Evolutionary conservation across 2,888 invertebrate species (phyloP).

Genomic region (Cabera pusaria): DNA sequence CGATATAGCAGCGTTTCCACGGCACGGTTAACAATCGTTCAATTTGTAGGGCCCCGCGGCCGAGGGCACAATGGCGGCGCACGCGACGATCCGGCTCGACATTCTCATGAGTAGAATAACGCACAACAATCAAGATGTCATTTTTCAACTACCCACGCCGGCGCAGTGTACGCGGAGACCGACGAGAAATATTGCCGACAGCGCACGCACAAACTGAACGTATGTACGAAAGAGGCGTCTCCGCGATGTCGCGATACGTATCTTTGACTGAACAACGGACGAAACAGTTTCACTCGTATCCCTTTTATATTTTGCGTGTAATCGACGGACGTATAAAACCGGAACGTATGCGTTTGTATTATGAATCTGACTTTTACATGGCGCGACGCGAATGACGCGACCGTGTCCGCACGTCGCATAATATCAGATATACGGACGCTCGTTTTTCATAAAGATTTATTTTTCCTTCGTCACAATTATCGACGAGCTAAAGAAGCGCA

Average conservation of each 20-base stretch:
- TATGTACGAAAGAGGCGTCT: constrained; percentile 72
- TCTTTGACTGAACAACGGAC: constrained; percentile 67
- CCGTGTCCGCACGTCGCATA: constrained; percentile 23
- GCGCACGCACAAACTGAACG: constrained; percentile 63
- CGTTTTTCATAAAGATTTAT: constrained; percentile 27
- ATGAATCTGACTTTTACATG: constrained; percentile 29
- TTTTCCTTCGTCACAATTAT: constrained; percentile 24
- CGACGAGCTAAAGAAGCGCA: constrained; percentile 31
- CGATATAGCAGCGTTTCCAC: constrained; percentile 67
- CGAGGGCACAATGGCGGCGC: constrained; percentile 67
- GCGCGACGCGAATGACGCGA: constrained; percentile 30
- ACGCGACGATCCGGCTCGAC: constrained; percentile 71
- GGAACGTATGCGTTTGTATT: constrained; percentile 42
- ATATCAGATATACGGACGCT: constrained; percentile 25
- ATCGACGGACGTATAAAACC: constrained; percentile 48
- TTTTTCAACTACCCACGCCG: constrained; percentile 83
- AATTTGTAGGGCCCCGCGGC: constrained; percentile 74
- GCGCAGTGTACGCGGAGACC: constrained; percentile 50
- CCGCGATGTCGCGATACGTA: constrained; percentile 72
- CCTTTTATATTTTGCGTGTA: constrained; percentile 57
- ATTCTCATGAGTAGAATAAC: constrained; percentile 81
- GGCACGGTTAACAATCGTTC: constrained; percentile 79
- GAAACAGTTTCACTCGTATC: constrained; percentile 58
- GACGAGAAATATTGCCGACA: constrained; percentile 78
- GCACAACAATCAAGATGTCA: constrained; percentile 83